Evolutionary conservation across 2,888 invertebrate species (phyloP).

Genomic region (Melanostoma mellinum): DNA sequence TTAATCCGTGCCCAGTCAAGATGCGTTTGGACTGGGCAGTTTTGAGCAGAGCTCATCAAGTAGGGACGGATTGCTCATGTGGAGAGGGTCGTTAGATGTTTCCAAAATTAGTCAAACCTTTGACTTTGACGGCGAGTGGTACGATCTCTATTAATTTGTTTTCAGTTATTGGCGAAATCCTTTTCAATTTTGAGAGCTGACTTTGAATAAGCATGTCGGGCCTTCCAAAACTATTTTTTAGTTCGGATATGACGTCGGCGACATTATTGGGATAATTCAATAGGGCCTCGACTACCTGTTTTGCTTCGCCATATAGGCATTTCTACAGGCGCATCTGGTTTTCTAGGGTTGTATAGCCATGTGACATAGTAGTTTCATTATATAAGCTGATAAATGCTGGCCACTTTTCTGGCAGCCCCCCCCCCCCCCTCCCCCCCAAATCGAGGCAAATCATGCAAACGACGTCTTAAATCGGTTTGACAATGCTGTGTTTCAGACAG

Average conservation of each 20-base stretch:
- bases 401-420: constrained; percentile 43
- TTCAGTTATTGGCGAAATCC: neutral
- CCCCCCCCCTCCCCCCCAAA: constrained; percentile 30
- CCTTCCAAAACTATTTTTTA: constrained; percentile 35
- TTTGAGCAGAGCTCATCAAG: constrained; percentile 17
- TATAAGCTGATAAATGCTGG: constrained; percentile 27
- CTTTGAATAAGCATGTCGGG: constrained; percentile 13
- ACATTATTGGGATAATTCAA: constrained; percentile 36
- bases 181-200: constrained; percentile 26
- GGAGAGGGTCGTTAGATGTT: constrained; percentile 8
- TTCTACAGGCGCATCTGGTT: constrained; percentile 5
- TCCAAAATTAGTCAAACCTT: constrained; percentile 16
- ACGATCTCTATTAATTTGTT: neutral
- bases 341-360: constrained; percentile 6
- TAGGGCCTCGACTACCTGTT: neutral
- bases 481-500: too few species aligned
- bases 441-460: constrained; percentile 21
- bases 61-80: constrained; percentile 19
- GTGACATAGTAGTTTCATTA: constrained; percentile 6
- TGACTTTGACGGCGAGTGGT: neutral
- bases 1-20: neutral
- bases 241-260: too few species aligned
- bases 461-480: neutral
- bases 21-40: constrained; percentile 6
- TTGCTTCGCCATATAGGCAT: constrained; percentile 19